A percentile compares a stretch with the other conserved stretches of the same genome.
phyloP scores from a whole-genome alignment of 2,113 vertebrate genomes.

The Hystrix cristata region DNA sequence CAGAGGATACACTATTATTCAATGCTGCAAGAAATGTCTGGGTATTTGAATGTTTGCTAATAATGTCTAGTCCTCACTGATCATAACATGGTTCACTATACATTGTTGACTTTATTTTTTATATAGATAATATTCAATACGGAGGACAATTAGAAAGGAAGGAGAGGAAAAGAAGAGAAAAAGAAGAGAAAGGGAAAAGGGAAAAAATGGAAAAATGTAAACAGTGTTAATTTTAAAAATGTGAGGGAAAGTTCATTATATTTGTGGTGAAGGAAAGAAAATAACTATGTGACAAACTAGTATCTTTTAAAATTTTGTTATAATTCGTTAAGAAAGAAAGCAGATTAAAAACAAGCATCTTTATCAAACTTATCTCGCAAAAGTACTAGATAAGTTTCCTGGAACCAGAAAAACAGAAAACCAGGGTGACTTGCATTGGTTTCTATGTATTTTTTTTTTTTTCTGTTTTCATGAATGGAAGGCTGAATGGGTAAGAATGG shows the following conservation, averaged over 20 bases:
- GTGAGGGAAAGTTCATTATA: background rate
- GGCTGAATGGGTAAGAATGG: background rate
- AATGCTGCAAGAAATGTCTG: background rate
- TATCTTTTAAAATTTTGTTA: background rate
- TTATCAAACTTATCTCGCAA: background rate
- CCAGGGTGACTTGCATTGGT: background rate
- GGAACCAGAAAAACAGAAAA: background rate
- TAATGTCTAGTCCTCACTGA: background rate
- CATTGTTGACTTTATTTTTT: background rate
- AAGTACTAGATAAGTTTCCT: background rate
- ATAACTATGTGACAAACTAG: conserved; percentile 14
- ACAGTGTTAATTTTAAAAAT: background rate
- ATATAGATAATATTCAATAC: too few relatives aligned
- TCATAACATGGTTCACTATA: background rate
- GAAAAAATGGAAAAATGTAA: too few relatives aligned
- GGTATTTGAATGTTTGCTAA: background rate
- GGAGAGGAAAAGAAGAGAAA: too few relatives aligned
- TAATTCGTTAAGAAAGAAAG: background rate
- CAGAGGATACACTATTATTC: background rate
- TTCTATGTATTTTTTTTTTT: background rate
- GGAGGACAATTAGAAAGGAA: too few relatives aligned
- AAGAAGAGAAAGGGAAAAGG: too few relatives aligned
- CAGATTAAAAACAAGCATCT: background rate
- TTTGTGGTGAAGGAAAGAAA: conserved; percentile 27
- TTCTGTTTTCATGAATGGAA: background rate